A percentile compares a stretch with the other conserved stretches of the same genome.
Conservation (phyloP, 2,113 vertebrate species). For the Chrysochloris asiatica region DNA sequence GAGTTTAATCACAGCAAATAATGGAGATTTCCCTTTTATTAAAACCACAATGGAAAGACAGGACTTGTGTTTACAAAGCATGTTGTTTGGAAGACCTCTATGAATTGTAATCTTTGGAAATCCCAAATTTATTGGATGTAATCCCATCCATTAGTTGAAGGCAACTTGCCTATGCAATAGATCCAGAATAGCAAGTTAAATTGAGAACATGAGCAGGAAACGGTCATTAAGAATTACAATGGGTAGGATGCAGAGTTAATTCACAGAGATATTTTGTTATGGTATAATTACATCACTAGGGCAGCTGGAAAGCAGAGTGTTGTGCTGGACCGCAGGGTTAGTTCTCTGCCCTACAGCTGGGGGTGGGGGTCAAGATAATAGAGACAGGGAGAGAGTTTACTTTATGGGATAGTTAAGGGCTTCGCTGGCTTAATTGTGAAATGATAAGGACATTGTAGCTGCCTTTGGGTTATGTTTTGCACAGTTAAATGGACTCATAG, state of each 20-base stretch:
- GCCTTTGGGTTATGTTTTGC: constrained; percentile 63
- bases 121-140: constrained; percentile 58
- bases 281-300: constrained; percentile 60
- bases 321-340: constrained; percentile 32
- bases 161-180: constrained; percentile 44
- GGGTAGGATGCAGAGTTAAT: constrained; percentile 64
- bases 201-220: constrained; percentile 69
- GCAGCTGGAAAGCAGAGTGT: constrained; percentile 59
- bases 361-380: constrained; percentile 36
- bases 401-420: constrained; percentile 39
- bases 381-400: constrained; percentile 55
- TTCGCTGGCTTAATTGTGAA: constrained; percentile 45
- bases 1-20: constrained; percentile 78
- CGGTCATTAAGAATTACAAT: constrained; percentile 40
- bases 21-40: constrained; percentile 76
- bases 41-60: constrained; percentile 80
- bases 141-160: constrained; percentile 70
- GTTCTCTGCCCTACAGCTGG: constrained; percentile 65
- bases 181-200: neutral
- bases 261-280: constrained; percentile 65
- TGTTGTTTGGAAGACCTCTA: constrained; percentile 78
- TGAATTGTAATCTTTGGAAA: constrained; percentile 78
- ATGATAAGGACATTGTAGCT: neutral
- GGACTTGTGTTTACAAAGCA: constrained; percentile 78
- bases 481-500: neutral